Evolutionary conservation across 1,140 invertebrate species (phyloP), one percentile per base, ranked within the genome.

Genomic region (Melitaea cinxia): DNA sequence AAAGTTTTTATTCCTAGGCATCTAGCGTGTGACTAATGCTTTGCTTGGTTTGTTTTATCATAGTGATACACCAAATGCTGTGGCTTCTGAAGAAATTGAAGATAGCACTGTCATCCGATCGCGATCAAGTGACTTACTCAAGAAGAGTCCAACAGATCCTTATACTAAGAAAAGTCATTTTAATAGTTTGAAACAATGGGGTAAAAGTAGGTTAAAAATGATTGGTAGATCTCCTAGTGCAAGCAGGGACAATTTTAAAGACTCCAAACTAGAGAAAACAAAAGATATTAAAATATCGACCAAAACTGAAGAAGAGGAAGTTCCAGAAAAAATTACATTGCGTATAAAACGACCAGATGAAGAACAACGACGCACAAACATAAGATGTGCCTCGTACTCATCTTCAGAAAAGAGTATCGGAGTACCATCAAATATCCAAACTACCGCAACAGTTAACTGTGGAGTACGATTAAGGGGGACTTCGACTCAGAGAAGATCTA

Each of bases 111-210:
- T 92, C 55, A 79, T 93, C 67, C 91, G 94, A 77, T 94, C 93
- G 81, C 93, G 93, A 80, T 95, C 91, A 87, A 95, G 92, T 86
- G 95, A 93, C 91, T 92, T 92, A 82, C 93, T 93, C 92, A 94
- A 92, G 93, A 94, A 83, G 92, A 94, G 72, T 91, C 93, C 65
- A 39, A 87, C 88, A 59, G 91, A 92, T 69, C 83, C 91, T 23
- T 85, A 93, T 19, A 85, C 80, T 26, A 93, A 94, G 72, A 95
- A 95, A 82, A 95, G 95, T 26, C 95, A 96, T 72, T 95, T 97
- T 72, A 96, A 96, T 84, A 94, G 94, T 9, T 85, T 97, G 35
- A 96, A 96, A 81, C 94, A 96, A 80, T 97, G 96, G 96, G 95
- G 95, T 19, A 94, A 94, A 74, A 96, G 94, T 52, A 93, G 95